Evolutionary conservation across 2,113 vertebrate genomes (phyloP).

Genomic region (Bostrychus sinensis): DNA sequence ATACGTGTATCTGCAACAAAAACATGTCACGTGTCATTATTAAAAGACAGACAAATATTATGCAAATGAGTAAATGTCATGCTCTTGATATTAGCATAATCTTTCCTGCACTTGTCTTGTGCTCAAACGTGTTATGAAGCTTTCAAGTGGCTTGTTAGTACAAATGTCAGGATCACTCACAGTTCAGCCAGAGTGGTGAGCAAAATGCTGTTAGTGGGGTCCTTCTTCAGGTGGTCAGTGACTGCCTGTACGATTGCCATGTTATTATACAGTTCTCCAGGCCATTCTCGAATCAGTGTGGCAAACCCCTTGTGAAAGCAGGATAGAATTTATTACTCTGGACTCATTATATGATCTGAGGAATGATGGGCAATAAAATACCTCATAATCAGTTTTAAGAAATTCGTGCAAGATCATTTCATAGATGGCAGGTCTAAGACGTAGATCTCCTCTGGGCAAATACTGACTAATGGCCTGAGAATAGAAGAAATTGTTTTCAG

Average conservation of each 20-base stretch:
- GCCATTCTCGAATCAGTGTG: slow-evolving; percentile 93
- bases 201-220: slow-evolving; percentile 88
- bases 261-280: slow-evolving; percentile 97
- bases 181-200: slow-evolving; percentile 93
- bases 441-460: slow-evolving; percentile 92
- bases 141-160: background rate
- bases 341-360: background rate
- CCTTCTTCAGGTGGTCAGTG: slow-evolving; percentile 90
- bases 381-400: slow-evolving; percentile 96
- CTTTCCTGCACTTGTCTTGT: background rate
- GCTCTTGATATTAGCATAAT: background rate
- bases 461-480: slow-evolving; percentile 94
- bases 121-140: background rate
- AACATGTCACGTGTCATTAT: background rate
- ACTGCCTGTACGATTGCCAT: slow-evolving; percentile 93
- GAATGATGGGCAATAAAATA: slow-evolving; percentile 52
- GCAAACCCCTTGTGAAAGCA: slow-evolving; percentile 87
- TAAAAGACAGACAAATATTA: slow-evolving; percentile 6
- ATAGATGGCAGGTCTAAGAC: slow-evolving; percentile 94
- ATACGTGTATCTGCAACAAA: slow-evolving; percentile 87
- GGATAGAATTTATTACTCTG: background rate
- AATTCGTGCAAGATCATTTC: slow-evolving; percentile 99
- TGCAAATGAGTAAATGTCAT: background rate
- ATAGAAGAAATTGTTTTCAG: background rate
- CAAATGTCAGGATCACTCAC: slow-evolving; percentile 77